Conservation (phyloP, 1,140 invertebrate genomes). For the Caenorhabditis briggsae region DNA sequence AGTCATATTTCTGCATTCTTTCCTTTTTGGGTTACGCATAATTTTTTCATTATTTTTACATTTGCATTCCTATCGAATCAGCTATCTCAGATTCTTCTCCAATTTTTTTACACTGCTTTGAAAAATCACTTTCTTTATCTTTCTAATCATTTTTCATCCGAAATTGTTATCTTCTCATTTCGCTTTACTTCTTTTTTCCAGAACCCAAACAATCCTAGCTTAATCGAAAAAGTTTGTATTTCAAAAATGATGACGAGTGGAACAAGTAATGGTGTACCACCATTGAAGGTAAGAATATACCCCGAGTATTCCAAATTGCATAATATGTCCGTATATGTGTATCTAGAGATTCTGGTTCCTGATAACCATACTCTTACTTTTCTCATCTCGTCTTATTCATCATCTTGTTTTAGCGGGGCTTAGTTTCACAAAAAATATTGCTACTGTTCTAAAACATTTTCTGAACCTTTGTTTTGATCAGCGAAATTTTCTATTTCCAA, state of each 20-base stretch:
- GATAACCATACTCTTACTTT: neutral
- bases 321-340: neutral
- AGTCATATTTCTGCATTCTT: too few relatives aligned
- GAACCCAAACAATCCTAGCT: neutral
- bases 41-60: too few relatives aligned
- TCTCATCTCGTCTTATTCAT: neutral
- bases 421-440: too few relatives aligned
- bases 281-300: constrained; percentile 28
- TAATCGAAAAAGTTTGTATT: neutral
- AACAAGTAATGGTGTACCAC: constrained; percentile 30
- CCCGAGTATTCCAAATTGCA: too few relatives aligned
- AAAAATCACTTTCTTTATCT: neutral
- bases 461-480: too few relatives aligned
- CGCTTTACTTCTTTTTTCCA: neutral
- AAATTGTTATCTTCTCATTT: neutral
- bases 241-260: constrained; percentile 46
- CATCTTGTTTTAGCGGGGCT: too few relatives aligned
- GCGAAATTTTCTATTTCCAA: too few relatives aligned
- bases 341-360: neutral
- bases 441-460: too few relatives aligned
- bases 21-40: too few relatives aligned
- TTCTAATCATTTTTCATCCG: neutral
- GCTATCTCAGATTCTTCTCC: too few relatives aligned
- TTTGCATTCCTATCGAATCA: too few relatives aligned
- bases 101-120: too few relatives aligned